Evolutionary conservation across 2,113 vertebrate species (phyloP).

Genomic region (Ailurus styani): DNA sequence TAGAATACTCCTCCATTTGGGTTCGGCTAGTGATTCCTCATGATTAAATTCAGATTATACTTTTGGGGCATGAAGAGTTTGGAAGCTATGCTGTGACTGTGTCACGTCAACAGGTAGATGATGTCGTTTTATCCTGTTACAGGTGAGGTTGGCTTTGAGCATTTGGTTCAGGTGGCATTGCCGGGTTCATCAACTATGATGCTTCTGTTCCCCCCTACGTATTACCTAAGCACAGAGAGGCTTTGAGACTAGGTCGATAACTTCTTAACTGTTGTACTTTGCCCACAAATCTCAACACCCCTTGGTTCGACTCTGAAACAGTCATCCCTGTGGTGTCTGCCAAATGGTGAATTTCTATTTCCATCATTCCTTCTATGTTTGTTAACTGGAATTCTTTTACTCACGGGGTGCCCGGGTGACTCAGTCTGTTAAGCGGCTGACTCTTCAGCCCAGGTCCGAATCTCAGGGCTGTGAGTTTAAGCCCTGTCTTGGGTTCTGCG

Average conservation of each 20-base stretch:
- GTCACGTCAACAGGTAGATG: accelerated
- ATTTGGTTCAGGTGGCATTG: not conserved
- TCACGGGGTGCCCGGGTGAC: not conserved
- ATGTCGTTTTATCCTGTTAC: accelerated
- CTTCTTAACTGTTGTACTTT: no score
- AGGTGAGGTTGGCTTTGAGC: no score
- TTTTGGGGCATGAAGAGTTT: not conserved
- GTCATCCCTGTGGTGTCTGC: accelerated
- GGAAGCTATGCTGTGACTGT: not conserved
- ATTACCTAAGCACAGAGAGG: accelerated
- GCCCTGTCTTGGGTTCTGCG: not conserved
- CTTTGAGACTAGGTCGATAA: no score
- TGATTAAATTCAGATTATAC: not conserved
- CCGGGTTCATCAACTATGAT: accelerated
- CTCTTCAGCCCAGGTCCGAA: not conserved
- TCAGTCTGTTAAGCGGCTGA: not conserved
- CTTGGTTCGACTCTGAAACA: not conserved
- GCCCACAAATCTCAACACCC: no score
- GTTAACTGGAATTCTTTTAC: not conserved
- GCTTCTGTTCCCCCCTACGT: accelerated
- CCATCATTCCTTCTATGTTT: not conserved
- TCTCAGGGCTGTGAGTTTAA: not conserved
- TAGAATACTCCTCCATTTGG: not conserved
- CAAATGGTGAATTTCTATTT: not conserved
- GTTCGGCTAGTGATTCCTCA: not conserved